Evolutionary conservation across 53 echinoderm and acorn worm genomes (phyloP).

Genomic region (Patiria pectinifera): DNA sequence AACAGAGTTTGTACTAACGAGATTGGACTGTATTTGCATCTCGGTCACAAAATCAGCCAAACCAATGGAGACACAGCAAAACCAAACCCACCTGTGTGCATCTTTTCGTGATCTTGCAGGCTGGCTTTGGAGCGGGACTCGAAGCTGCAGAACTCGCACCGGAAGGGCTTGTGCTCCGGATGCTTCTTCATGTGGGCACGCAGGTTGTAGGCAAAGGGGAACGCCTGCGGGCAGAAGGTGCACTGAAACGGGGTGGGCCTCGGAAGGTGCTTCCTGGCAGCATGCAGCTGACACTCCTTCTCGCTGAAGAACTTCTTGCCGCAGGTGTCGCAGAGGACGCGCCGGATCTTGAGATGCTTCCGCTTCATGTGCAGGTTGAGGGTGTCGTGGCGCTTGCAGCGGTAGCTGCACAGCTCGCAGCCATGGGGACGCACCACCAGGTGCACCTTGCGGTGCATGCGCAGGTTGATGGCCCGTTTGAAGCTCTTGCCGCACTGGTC

Average conservation of each 20-base stretch:
- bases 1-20: too few relatives aligned
- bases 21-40: neutral
- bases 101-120: slow-evolving; percentile 77
- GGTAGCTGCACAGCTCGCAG: slow-evolving; percentile 80
- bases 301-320: slow-evolving; percentile 89
- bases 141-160: slow-evolving; percentile 81
- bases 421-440: slow-evolving; percentile 63
- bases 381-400: slow-evolving; percentile 82
- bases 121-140: slow-evolving; percentile 78
- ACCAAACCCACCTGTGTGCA: slow-evolving; percentile 77
- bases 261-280: slow-evolving; percentile 74
- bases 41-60: neutral
- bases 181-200: slow-evolving; percentile 88
- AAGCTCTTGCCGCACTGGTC: slow-evolving; percentile 89
- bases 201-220: slow-evolving; percentile 84
- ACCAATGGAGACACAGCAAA: neutral
- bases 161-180: slow-evolving; percentile 84
- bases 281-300: slow-evolving; percentile 82
- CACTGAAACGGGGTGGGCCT: slow-evolving; percentile 82
- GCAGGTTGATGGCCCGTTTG: slow-evolving; percentile 85
- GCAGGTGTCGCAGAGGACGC: slow-evolving; percentile 78
- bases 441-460: slow-evolving; percentile 87
- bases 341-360: slow-evolving; percentile 80
- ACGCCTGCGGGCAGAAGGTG: slow-evolving; percentile 76
- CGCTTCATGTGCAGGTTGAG: slow-evolving; percentile 83